Base-by-base conservation (phyloP, 2,888 invertebrate genomes). In the Agelastica alni region DNA sequence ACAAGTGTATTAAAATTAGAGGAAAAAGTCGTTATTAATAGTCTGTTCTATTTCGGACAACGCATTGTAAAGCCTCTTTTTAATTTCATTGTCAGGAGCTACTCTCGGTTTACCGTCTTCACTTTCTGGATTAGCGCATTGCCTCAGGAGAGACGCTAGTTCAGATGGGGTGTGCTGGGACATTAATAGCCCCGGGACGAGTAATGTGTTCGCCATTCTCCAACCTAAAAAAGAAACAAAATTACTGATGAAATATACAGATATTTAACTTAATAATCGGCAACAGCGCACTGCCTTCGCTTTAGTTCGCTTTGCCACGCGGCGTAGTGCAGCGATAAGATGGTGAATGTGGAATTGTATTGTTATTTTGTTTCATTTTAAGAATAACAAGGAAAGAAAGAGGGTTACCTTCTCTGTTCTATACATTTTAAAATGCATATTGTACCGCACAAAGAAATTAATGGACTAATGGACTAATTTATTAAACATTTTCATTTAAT, bases 181-280 rank as follows among this genome's bases (percentile, higher is more conserved):
- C 76, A 85, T 79, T 16, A 85, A 71, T 51, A 85, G 67, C 1
- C 85, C 85, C 10, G 85, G 84, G 54, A 85, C 78, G 63, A 85
- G 79, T 32, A 85, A 75, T 28, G 80, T 79, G 28, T 83, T 84
- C 1, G 84, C 82, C 67, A 83, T 77, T 17, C 81, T 78, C 85
- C 84, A 85, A 2, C 59, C 56, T 49, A 5, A 2, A 32, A 26
- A n/a, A n/a, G n/a, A n/a, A n/a, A n/a, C n/a, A n/a, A n/a, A n/a
- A n/a, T n/a, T n/a, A n/a, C n/a, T n/a, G n/a, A n/a, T n/a, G n/a
- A n/a, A n/a, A n/a, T n/a, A n/a, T n/a, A n/a, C n/a, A n/a, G n/a
- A n/a, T n/a, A n/a, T n/a, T n/a, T n/a, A n/a, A n/a, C n/a, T n/a
- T n/a, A n/a, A n/a, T n/a, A n/a, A n/a, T n/a, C n/a, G n/a, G n/a